A percentile compares a stretch with the other conserved stretches of the same genome.
Evolutionary conservation across 2,888 invertebrate genomes (phyloP).

Genomic region (Homarus gammarus): DNA sequence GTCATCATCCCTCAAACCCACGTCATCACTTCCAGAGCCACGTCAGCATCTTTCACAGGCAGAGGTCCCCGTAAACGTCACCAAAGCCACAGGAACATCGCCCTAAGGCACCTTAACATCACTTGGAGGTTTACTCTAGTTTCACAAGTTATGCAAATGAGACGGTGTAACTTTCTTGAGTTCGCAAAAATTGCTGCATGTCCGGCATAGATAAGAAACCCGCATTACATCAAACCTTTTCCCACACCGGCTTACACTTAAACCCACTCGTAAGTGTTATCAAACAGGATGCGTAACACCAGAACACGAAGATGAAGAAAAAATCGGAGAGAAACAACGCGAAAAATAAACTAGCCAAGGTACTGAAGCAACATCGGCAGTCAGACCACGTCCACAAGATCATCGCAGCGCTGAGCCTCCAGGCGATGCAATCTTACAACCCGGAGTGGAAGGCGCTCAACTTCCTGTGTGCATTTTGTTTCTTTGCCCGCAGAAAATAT

Average conservation of each 20-base stretch:
- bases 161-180: not conserved
- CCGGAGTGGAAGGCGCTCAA: conserved; percentile 21
- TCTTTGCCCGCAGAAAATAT: not conserved
- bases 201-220: not conserved
- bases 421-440: conserved; percentile 38
- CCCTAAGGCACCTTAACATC: not conserved
- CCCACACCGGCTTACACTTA: not conserved
- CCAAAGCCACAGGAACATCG: not conserved
- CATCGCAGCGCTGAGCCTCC: conserved; percentile 28
- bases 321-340: not conserved
- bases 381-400: conserved; percentile 28
- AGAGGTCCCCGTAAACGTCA: not conserved
- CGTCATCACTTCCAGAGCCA: not conserved
- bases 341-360: not conserved
- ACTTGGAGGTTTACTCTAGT: not conserved
- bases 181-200: not conserved
- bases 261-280: no score
- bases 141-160: not conserved
- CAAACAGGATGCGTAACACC: not conserved
- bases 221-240: conserved; percentile 5
- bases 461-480: conserved; percentile 38
- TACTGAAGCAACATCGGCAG: not conserved
- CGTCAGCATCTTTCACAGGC: not conserved
- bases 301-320: not conserved
- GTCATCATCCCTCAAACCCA: not conserved